Conservation (phyloP, 1,140 invertebrate species). For the Drosophila parvula region DNA sequence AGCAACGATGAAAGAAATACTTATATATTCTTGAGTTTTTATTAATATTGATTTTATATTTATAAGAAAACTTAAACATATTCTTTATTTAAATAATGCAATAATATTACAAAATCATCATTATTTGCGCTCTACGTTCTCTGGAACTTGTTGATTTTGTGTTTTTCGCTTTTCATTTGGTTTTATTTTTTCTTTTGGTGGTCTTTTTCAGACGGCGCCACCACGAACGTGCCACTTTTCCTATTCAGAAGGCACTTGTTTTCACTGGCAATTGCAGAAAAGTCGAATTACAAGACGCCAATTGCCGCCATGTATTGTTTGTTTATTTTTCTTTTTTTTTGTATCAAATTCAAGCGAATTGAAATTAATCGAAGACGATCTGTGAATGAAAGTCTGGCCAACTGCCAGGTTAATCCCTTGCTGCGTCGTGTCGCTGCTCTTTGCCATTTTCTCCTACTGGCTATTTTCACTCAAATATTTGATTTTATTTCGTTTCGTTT, state of each 20-base stretch:
- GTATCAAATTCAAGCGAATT: slow-evolving; percentile 5
- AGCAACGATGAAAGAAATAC: not conserved
- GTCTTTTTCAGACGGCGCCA: slow-evolving; percentile 10
- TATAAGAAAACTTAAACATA: not conserved
- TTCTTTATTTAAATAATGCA: not conserved
- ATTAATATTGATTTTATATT: not conserved
- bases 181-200: not conserved
- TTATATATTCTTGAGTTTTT: not conserved
- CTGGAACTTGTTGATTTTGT: not conserved
- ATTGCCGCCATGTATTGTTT: too few species aligned
- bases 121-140: not conserved
- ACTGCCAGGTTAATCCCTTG: slow-evolving; percentile 35
- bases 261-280: slow-evolving; percentile 17
- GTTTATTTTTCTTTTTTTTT: not conserved
- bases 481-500: slow-evolving; percentile 12
- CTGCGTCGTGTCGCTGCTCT: slow-evolving; percentile 55
- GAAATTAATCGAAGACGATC: slow-evolving; percentile 5
- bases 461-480: slow-evolving; percentile 42
- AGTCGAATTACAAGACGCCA: slow-evolving; percentile 21
- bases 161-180: not conserved
- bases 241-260: slow-evolving; percentile 3
- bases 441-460: slow-evolving; percentile 49
- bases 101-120: too few species aligned
- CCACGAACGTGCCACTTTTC: slow-evolving; percentile 14
- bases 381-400: slow-evolving; percentile 26